Evolutionary conservation across 2,113 vertebrate genomes (phyloP).

Genomic region (Tragelaphus scriptus): DNA sequence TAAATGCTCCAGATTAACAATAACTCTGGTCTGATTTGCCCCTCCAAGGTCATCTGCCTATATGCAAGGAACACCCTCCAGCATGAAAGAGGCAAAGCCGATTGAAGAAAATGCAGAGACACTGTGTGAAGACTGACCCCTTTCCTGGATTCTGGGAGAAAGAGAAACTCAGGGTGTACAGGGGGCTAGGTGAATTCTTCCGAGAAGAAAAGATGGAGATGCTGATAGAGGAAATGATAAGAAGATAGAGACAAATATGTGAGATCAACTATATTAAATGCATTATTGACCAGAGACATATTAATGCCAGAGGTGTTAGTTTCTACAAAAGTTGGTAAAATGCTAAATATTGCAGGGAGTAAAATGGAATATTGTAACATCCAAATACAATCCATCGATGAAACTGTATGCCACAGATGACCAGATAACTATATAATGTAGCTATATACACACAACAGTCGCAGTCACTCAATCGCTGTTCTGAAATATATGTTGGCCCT

Average conservation of each 20-base stretch:
- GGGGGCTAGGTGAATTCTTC: background rate
- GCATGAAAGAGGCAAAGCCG: background rate
- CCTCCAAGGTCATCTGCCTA: background rate
- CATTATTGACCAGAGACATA: background rate
- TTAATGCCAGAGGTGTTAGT: background rate
- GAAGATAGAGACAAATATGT: background rate
- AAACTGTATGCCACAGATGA: background rate
- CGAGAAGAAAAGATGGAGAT: background rate
- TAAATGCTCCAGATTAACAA: background rate
- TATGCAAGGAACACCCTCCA: background rate
- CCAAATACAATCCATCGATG: too few species aligned
- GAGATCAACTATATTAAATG: background rate
- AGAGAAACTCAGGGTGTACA: background rate
- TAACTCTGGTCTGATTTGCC: background rate
- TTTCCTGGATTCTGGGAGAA: rapidly evolving
- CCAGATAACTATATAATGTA: rapidly evolving
- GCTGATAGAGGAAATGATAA: background rate
- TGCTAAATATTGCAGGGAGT: background rate
- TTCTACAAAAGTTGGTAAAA: background rate
- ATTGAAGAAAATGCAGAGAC: background rate
- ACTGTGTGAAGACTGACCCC: background rate
- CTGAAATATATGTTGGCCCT: rapidly evolving
- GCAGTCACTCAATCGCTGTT: rapidly evolving
- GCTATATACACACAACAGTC: rapidly evolving
- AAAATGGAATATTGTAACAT: background rate